Conservation (phyloP, 2,888 invertebrate species). For the Kuschelorhynchus macadamiae region DNA sequence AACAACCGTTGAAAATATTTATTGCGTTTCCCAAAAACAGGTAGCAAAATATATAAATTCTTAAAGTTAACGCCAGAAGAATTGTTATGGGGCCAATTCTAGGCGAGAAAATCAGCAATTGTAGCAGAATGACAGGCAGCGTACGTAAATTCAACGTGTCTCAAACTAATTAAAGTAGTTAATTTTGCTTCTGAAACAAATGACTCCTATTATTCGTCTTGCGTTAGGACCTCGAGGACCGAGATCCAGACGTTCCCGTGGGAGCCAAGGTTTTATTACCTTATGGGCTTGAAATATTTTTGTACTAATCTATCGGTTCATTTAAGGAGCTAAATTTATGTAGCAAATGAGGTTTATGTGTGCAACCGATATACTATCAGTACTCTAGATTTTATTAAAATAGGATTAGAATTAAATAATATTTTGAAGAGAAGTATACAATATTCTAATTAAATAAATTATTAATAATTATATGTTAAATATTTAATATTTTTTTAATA, state of each 20-base stretch:
- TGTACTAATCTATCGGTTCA: slow-evolving; percentile 11
- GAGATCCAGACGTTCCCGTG: slow-evolving; percentile 46
- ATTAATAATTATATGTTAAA: too few relatives aligned
- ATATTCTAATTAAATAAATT: too few relatives aligned
- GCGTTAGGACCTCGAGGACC: slow-evolving; percentile 52
- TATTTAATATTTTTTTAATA: too few relatives aligned
- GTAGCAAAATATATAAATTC: slow-evolving; percentile 7
- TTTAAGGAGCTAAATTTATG: slow-evolving; percentile 3
- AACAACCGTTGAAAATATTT: slow-evolving; percentile 22
- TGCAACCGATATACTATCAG: too few relatives aligned
- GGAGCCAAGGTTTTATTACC: slow-evolving; percentile 45
- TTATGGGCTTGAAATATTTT: slow-evolving; percentile 16
- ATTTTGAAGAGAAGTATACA: too few relatives aligned
- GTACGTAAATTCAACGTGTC: slow-evolving; percentile 69
- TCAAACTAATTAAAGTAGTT: slow-evolving; percentile 70
- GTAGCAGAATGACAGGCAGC: slow-evolving; percentile 64
- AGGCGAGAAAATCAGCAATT: slow-evolving; percentile 63
- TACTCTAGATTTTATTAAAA: too few relatives aligned
- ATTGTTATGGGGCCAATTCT: slow-evolving; percentile 64
- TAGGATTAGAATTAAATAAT: too few relatives aligned
- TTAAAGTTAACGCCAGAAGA: slow-evolving; percentile 32
- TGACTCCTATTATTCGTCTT: slow-evolving; percentile 67
- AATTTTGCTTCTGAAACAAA: slow-evolving; percentile 68
- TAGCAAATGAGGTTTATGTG: slow-evolving; percentile 4
- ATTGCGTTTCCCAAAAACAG: background rate